Base-by-base conservation (phyloP, 2,888 invertebrate genomes). In the Synergus umbraculus region DNA sequence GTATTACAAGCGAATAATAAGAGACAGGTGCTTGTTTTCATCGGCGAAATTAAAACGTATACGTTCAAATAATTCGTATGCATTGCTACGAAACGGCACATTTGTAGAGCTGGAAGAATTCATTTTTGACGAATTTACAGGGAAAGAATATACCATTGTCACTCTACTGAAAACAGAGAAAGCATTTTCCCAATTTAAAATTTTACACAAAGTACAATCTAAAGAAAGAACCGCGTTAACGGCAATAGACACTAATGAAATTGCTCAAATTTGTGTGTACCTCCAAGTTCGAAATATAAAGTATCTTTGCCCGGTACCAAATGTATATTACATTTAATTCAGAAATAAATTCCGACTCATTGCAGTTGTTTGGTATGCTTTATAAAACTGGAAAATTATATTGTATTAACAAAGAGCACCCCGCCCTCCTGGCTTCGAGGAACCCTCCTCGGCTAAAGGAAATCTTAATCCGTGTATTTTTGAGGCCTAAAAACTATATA, bases 101-200 rank as follows among this genome's bases (percentile, higher is more conserved):
- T 46, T 76, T 8, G 77, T 82, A n/a, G 15, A 63, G 22, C 29
- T 82, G 15, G 5, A 54, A 12, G 22, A 58, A 65, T 82, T 79
- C 78, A 49, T 79, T 54, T 76, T 79, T 15, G 63, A 79, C 44
- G 37, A 43, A 49, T 69, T 46, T 15, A 18, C 49, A 8, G 44
- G 58, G 22, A 78, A 76, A 44, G 81, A 82, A 78, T 60, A 69
- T 13, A 73, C 81, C 7, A n/a, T 81, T 69, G 78, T 67, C 37
- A 37, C 67, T 29, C 18, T 18, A 58, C 37, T 81, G 43, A 10
- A 13, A 41, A 77, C 79, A 13, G 22, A 54, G 12, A 66, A 77
- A 58, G 15, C 64, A 7, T 81, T 78, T 60, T 18, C 9, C 13
- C 43, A 78, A 22, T n/a, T 13, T 2, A 18, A 58, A 15, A 80